Base-by-base conservation (phyloP, 2,113 vertebrate species). In the Varanus salvator region DNA sequence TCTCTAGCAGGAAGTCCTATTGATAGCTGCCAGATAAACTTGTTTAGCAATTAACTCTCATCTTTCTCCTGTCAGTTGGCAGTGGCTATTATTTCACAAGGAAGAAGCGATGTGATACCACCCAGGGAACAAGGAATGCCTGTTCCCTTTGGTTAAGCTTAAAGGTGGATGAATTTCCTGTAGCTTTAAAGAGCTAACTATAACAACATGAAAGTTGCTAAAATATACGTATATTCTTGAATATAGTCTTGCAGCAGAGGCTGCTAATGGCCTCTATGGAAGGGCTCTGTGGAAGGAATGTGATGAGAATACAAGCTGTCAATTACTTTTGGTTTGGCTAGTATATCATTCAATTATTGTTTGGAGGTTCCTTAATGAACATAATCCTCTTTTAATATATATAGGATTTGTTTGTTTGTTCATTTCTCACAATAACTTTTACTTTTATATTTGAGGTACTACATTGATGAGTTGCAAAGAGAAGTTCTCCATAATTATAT, bases 11-110 rank as follows among this genome's bases (percentile, higher is more conserved):
- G 83, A 38, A 74, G 52, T 88, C 75, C n/a, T 72, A 57, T 44
- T 74, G 52, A 75, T 75, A 83, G 4, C n/a, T 83, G 52, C 69
- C 80, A 75, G 34, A 60, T 75, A 83, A 83, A 38, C 50, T 60
- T 88, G 66, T 88, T 54, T 81, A 82, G 50, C 87, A 72, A 88
- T 72, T 88, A 81, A 82, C 50, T 57, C 78, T 82, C 82, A 82
- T 72, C 87, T 71, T 69, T 88, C 52, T 17, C 34, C 52, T 64
- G 52, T 60, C 50, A 48, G 52, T 48, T 75, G 69, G 69, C 80
- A 75, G n/a, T 75, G 27, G 34, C 52, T 88, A 82, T 74, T 88
- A 44, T 74, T 57, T 72, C n/a, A 72, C n/a, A n/a, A 57, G 9
- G 60, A 80, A 80, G 69, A 52, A 75, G 34, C 44, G 71, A 74